These are phyloP conservation scores for Spermophilus dauricus DNA, from an alignment of 2,113 vertebrate genomes.

Conservation along the genomic window DNA sequence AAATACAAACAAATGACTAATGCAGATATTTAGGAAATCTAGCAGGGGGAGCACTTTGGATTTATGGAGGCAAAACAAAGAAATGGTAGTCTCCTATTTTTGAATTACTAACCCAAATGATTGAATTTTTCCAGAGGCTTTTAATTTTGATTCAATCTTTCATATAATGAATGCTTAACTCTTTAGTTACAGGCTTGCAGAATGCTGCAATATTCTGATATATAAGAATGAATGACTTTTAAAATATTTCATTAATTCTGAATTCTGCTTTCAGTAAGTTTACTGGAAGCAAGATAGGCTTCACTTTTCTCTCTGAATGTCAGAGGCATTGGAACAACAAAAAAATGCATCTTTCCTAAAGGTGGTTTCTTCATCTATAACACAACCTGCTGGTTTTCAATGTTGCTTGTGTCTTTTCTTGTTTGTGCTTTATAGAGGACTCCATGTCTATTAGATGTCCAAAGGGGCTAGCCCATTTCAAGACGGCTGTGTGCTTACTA, in stretches of 20 bases:
- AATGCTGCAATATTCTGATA: neutral
- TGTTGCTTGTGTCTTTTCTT: neutral
- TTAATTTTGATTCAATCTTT: slow-evolving; percentile 16
- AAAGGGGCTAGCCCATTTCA: neutral
- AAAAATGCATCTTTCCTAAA: neutral
- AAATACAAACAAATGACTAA: slow-evolving; percentile 5
- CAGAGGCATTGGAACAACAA: neutral
- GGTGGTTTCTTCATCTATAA: neutral
- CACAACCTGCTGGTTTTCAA: neutral
- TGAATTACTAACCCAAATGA: neutral
- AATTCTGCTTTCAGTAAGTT: neutral
- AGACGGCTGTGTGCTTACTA: neutral
- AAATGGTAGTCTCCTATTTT: neutral
- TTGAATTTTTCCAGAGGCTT: slow-evolving; percentile 46
- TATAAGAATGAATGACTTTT: slow-evolving; percentile 6
- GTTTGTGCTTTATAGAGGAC: neutral
- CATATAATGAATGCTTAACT: neutral
- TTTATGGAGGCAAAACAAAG: neutral
- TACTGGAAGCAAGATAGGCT: neutral
- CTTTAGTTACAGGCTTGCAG: neutral
- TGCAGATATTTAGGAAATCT: neutral
- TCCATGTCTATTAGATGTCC: neutral
- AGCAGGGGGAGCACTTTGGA: neutral
- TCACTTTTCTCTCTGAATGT: neutral
- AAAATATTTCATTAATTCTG: neutral